Evolutionary conservation across 2,797 vertebrate species (phyloP), one percentile per base, ranked within the genome.

Genomic region (Sebastes trivittatus): DNA sequence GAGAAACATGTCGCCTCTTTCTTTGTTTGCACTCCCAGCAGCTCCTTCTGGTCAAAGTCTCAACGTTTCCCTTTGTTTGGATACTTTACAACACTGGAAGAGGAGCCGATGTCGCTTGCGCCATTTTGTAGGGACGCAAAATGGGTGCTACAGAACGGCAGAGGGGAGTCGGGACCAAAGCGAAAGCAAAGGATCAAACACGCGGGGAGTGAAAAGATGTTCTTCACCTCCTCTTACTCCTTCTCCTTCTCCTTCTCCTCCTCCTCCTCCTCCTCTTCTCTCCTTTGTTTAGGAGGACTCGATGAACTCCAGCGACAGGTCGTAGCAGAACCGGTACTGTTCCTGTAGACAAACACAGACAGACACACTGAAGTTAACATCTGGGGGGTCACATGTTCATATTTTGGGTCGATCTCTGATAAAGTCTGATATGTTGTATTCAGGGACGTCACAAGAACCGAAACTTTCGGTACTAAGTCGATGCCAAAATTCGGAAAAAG

Each of bases 241-340:
- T 81, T 74, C 89, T 82, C 32, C 25, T n/a, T 18, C 2, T 23
- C 22, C 22, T 23, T 2, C 22, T 23, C 23, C 34, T 75, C 46
- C 30, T 64, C 52, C 11, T 25, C 46, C 36, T 54, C 67, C n/a
- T 59, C 80, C 63, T 52, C 68, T 23, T 72, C 56, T 20, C 27
- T n/a, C 25, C 36, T 77, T 38, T 8, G 86, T 94, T 95, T 99
- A 99, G 5, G 98, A 98, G 2, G 97, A 97, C 86, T 99, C 98
- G 72, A 99, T 96, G 91, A 98, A 99, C 91, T 99, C 98, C 95
- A 99, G 90, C 0, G 97, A 96, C 68, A 99, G 96, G 42, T 99
- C 98, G 0, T 99, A 99, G 94, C 97, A 98, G 95, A 99, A 99
- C 49, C 98, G 97, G 87, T 99, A 99, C 86, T 99, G 98, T 79